Evolutionary conservation across 2,888 invertebrate genomes (phyloP).

Genomic region (Toxonevra muliebris): DNA sequence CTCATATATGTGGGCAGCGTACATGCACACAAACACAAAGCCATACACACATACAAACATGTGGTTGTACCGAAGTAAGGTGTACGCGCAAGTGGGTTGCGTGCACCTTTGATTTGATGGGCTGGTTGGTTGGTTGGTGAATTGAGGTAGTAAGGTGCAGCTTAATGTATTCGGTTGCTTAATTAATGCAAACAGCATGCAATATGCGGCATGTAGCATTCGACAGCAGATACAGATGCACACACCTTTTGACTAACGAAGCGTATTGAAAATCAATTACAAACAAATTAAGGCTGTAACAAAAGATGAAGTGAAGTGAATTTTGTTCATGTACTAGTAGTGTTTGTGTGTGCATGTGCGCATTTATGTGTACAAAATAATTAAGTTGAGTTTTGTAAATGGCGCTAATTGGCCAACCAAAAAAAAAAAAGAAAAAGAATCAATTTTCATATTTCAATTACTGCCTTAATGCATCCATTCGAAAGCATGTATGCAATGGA

Average conservation of each 20-base stretch:
- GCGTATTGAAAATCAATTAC: conserved; percentile 40
- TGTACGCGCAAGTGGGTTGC: neutral
- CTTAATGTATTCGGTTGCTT: conserved; percentile 6
- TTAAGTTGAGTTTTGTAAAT: conserved; percentile 9
- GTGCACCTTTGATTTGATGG: neutral
- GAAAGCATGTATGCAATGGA: neutral
- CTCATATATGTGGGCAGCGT: neutral
- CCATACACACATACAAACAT: neutral
- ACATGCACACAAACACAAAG: neutral
- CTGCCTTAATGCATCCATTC: neutral
- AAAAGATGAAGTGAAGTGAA: conserved; percentile 6
- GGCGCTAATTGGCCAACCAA: conserved; percentile 18
- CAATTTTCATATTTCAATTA: no score
- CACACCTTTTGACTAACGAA: conserved; percentile 39
- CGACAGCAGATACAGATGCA: conserved; percentile 5
- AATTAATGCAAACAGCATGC: conserved; percentile 27
- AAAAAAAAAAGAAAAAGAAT: no score
- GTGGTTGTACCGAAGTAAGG: neutral
- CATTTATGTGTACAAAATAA: conserved; percentile 15
- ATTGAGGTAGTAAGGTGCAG: neutral
- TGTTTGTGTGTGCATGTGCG: conserved; percentile 24
- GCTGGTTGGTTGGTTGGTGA: neutral
- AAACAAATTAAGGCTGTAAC: conserved; percentile 30
- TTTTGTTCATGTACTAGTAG: conserved; percentile 13
- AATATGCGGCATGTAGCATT: conserved; percentile 4